These are phyloP conservation scores for Schizopygopsis malacanthus DNA, from an alignment of 2,797 vertebrate species.

Conservation along the genomic window DNA sequence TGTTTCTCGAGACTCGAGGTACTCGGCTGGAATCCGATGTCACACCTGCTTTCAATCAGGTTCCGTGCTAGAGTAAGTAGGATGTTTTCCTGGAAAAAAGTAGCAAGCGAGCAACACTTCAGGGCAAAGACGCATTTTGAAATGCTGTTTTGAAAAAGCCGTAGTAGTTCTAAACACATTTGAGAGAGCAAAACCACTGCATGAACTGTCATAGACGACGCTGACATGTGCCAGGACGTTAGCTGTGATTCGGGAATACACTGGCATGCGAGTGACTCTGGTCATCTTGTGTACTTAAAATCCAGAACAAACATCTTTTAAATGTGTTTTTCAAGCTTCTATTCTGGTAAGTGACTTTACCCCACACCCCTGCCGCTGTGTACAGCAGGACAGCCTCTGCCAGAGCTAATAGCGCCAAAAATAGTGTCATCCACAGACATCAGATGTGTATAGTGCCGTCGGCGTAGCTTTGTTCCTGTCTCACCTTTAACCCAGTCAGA, in stretches of 20 bases:
- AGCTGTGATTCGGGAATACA: background rate
- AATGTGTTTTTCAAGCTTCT: slow-evolving; percentile 50
- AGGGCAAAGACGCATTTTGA: background rate
- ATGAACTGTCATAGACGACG: background rate
- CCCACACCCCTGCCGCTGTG: slow-evolving; percentile 22
- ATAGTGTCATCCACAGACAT: slow-evolving; percentile 46
- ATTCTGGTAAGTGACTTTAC: slow-evolving; percentile 51
- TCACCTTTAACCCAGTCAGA: slow-evolving; percentile 14
- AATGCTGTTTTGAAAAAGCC: slow-evolving; percentile 15
- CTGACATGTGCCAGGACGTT: background rate
- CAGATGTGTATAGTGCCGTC: slow-evolving; percentile 2
- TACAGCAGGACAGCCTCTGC: slow-evolving; percentile 36
- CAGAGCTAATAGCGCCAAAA: slow-evolving; percentile 47
- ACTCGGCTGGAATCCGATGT: background rate
- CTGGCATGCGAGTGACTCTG: slow-evolving; percentile 29
- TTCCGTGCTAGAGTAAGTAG: slow-evolving; percentile 42
- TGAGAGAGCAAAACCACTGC: background rate
- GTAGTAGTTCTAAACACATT: slow-evolving; percentile 6
- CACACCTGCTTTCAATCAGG: slow-evolving; percentile 65
- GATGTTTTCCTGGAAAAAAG: slow-evolving; percentile 56
- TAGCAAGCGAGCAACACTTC: slow-evolving; percentile 43
- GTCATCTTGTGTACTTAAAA: slow-evolving; percentile 55
- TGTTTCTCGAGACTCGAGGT: slow-evolving; percentile 9
- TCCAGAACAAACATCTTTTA: slow-evolving; percentile 42
- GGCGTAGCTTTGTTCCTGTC: background rate